A percentile compares a stretch with the other conserved stretches of the same genome.
These are phyloP conservation scores for Hippocampus guttulatus DNA, from an alignment of 2,113 vertebrate species.

Conservation along the genomic window DNA sequence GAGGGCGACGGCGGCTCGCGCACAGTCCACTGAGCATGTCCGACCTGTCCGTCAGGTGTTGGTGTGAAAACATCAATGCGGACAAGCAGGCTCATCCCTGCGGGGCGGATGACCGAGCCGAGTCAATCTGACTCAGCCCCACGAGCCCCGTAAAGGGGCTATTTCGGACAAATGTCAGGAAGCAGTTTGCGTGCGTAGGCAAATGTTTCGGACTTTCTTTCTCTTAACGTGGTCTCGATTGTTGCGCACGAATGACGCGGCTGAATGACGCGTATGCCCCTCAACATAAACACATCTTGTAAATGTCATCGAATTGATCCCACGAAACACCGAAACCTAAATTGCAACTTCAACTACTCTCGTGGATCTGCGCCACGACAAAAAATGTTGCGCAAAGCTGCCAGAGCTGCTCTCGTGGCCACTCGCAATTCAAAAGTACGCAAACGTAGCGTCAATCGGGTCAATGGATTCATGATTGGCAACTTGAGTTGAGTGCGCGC, in stretches of 20 bases:
- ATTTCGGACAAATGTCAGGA: constrained; percentile 59
- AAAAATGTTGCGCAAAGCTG: too few species aligned
- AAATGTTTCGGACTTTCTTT: constrained; percentile 40
- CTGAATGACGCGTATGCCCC: constrained; percentile 7
- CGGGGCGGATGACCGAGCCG: constrained; percentile 47
- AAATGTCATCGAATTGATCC: not conserved
- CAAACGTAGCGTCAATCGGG: too few species aligned
- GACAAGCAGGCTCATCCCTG: constrained; percentile 53
- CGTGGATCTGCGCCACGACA: too few species aligned
- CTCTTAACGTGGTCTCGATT: constrained; percentile 1
- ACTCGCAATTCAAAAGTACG: too few species aligned
- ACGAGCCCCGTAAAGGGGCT: constrained; percentile 36
- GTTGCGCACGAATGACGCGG: constrained; percentile 25
- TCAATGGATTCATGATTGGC: too few species aligned
- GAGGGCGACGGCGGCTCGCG: constrained; percentile 21
- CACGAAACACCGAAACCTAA: constrained; percentile 12
- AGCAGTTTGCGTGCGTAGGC: constrained; percentile 30
- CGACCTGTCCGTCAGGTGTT: constrained; percentile 60
- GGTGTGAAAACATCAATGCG: constrained; percentile 49
- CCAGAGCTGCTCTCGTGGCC: too few species aligned
- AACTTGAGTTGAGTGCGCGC: too few species aligned
- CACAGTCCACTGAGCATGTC: constrained; percentile 55
- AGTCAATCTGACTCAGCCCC: constrained; percentile 57
- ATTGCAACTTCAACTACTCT: too few species aligned
- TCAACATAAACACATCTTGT: constrained; percentile 18